A percentile compares a stretch with the other conserved stretches of the same genome.
phyloP scores from a whole-genome alignment of 37 sponge, comb jelly and placozoan genomes.

The Aplysina aerophoba region DNA sequence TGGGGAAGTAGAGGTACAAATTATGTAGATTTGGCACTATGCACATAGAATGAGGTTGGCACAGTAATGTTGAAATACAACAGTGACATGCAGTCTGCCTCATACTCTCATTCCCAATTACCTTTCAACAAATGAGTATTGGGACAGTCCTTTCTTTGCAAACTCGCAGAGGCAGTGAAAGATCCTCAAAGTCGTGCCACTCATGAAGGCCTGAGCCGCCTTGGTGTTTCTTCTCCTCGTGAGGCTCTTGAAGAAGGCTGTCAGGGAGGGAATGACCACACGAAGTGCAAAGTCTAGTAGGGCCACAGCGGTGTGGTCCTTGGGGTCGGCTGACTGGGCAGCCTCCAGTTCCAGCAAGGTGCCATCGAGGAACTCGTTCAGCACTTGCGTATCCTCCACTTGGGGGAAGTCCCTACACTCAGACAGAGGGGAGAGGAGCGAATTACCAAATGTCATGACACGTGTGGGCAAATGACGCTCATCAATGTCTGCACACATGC shows the following conservation, averaged over 20 bases:
- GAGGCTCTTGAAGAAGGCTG: slow-evolving; percentile 19
- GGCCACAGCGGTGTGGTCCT: not conserved
- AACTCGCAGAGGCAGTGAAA: slow-evolving; percentile 10
- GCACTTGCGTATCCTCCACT: not conserved
- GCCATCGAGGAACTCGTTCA: slow-evolving; percentile 7
- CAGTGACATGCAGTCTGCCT: too few relatives aligned
- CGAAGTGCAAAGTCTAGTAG: not conserved
- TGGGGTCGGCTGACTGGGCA: not conserved
- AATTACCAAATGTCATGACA: too few relatives aligned
- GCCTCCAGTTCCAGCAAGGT: not conserved
- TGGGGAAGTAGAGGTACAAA: too few relatives aligned
- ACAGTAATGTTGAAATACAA: too few relatives aligned
- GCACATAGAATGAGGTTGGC: too few relatives aligned
- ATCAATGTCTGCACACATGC: too few relatives aligned
- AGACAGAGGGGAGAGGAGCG: too few relatives aligned
- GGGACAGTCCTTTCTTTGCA: not conserved
- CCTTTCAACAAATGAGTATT: slow-evolving; percentile 2
- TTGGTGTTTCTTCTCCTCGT: not conserved
- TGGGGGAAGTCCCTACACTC: too few relatives aligned
- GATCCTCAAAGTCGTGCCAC: not conserved
- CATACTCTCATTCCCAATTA: not conserved
- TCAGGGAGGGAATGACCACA: slow-evolving; percentile 12
- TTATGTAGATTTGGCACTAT: too few relatives aligned
- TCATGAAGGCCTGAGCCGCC: not conserved
- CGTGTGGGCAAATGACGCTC: too few relatives aligned